These are phyloP conservation scores for Cyaniris semiargus DNA, from an alignment of 2,888 invertebrate genomes.

Conservation along the genomic window DNA sequence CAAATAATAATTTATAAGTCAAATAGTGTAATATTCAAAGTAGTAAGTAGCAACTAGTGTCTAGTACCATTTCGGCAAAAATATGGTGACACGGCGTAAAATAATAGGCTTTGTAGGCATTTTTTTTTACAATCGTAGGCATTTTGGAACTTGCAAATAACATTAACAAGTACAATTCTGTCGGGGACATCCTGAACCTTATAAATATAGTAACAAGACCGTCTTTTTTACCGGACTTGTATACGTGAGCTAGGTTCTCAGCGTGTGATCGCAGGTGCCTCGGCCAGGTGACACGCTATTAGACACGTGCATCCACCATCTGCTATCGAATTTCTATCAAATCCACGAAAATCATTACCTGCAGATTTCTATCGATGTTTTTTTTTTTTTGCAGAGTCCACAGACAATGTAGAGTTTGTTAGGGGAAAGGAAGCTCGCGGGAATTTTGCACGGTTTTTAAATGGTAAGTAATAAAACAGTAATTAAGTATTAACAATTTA, in stretches of 20 bases:
- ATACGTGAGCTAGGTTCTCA: constrained; percentile 7
- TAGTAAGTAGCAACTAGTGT: too few relatives aligned
- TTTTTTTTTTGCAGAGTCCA: neutral
- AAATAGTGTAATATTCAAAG: too few relatives aligned
- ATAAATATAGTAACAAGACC: neutral
- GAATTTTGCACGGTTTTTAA: neutral
- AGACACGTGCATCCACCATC: constrained; percentile 20
- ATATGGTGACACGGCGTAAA: too few relatives aligned
- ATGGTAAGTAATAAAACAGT: neutral
- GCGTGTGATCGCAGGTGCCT: constrained; percentile 12
- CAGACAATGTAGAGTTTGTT: neutral
- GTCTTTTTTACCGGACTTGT: neutral
- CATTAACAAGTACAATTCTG: neutral
- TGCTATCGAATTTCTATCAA: neutral
- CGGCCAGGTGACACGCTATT: constrained; percentile 2
- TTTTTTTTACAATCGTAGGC: too few relatives aligned
- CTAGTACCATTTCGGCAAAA: too few relatives aligned
- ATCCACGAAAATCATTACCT: neutral
- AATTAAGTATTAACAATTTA: neutral
- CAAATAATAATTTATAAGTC: too few relatives aligned
- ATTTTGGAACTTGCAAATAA: neutral
- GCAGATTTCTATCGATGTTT: neutral
- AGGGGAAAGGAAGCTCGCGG: neutral
- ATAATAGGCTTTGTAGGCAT: too few relatives aligned
- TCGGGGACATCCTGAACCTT: neutral